These are phyloP conservation scores for Diarsia rubi DNA, from an alignment of 2,888 invertebrate species.

Conservation along the genomic window DNA sequence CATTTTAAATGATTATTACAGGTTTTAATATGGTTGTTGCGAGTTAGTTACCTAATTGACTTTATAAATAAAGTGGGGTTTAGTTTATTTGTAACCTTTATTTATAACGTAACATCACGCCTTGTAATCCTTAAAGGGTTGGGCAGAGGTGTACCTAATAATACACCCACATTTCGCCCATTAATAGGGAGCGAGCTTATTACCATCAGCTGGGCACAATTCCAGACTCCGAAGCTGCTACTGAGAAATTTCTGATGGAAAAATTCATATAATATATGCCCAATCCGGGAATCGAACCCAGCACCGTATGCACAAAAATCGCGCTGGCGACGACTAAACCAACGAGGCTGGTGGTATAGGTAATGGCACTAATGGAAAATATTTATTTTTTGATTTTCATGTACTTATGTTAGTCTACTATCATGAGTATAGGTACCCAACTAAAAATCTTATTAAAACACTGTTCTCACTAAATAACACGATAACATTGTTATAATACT, in stretches of 20 bases:
- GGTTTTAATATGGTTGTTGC: slow-evolving; percentile 56
- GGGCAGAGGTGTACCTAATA: too few species aligned
- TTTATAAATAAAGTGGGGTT: slow-evolving; percentile 34
- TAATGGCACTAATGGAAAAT: neutral
- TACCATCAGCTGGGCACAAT: too few species aligned
- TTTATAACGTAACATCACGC: neutral
- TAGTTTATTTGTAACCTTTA: slow-evolving; percentile 1
- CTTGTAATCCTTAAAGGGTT: too few species aligned
- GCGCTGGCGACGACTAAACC: too few species aligned
- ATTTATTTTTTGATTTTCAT: slow-evolving; percentile 1
- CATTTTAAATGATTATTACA: slow-evolving; percentile 63
- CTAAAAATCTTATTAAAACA: neutral
- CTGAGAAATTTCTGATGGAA: too few species aligned
- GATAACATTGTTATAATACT: slow-evolving; percentile 15
- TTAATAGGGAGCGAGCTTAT: too few species aligned
- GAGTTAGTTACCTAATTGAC: slow-evolving; percentile 34
- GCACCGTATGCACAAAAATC: too few species aligned
- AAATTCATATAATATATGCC: too few species aligned
- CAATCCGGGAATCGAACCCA: too few species aligned
- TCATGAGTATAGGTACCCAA: neutral
- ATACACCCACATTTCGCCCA: too few species aligned
- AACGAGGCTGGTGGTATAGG: neutral
- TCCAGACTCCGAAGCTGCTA: too few species aligned
- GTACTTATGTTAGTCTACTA: neutral
- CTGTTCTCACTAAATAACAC: slow-evolving; percentile 21